Conservation (phyloP, 92 coral and sea anemone genomes). For the Heliopora coerulea region DNA sequence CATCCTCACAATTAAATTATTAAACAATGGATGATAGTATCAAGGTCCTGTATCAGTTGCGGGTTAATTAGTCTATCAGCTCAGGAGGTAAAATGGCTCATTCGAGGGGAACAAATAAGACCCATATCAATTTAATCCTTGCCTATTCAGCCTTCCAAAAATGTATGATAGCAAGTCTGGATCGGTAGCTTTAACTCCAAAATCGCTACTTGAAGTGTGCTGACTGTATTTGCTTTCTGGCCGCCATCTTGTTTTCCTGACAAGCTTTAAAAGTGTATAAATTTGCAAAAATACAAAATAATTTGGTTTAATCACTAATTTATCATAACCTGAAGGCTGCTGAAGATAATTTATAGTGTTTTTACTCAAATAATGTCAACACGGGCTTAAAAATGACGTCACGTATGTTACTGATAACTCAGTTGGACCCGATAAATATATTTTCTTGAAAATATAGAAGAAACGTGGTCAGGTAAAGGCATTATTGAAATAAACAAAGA, state of each 20-base stretch:
- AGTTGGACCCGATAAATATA: constrained; percentile 21
- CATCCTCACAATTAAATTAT: too few species aligned
- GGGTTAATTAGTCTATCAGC: too few species aligned
- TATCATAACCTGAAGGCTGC: constrained; percentile 5
- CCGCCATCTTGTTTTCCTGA: too few species aligned
- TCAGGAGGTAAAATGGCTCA: too few species aligned
- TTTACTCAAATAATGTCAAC: constrained; percentile 1
- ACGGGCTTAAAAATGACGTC: constrained; percentile 19
- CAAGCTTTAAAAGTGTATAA: too few species aligned
- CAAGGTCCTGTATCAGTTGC: too few species aligned
- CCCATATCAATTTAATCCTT: constrained; percentile 20
- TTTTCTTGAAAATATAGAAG: too few species aligned
- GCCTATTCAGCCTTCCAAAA: constrained; percentile 45
- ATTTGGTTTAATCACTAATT: constrained; percentile 2
- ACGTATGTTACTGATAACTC: constrained; percentile 8
- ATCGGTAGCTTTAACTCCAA: constrained; percentile 57
- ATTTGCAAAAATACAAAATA: neutral
- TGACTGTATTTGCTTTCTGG: neutral
- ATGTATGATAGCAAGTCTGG: constrained; percentile 56
- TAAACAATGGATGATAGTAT: too few species aligned
- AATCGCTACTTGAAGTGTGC: neutral
- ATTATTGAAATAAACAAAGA: too few species aligned
- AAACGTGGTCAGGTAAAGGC: too few species aligned
- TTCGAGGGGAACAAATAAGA: too few species aligned
- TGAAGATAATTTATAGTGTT: constrained; percentile 17